Conservation (phyloP, 35 echinoderm and acorn worm genomes). For the Heliocidaris erythrogramma region DNA sequence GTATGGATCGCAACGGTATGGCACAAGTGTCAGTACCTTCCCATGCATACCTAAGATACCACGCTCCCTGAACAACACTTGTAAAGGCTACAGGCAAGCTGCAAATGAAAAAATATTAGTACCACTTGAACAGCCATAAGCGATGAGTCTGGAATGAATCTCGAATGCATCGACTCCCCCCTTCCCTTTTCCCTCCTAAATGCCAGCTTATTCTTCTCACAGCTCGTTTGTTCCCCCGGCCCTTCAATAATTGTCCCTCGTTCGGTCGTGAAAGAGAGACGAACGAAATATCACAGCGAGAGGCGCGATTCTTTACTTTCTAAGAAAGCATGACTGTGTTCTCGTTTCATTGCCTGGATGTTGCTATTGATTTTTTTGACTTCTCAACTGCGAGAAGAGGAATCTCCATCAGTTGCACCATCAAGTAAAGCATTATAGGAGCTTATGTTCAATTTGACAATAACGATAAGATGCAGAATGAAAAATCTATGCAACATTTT, state of each 20-base stretch:
- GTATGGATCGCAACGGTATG: not conserved
- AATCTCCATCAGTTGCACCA: not conserved
- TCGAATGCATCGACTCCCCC: not conserved
- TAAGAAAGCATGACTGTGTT: not conserved
- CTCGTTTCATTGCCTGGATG: not conserved
- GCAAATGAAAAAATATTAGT: constrained; percentile 15
- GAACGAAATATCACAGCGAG: not conserved
- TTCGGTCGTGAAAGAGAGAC: not conserved
- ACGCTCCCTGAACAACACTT: not conserved
- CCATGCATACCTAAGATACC: not conserved
- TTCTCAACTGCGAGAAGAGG: not conserved
- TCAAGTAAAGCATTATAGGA: not conserved
- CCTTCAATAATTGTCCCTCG: not conserved
- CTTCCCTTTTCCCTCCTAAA: not conserved
- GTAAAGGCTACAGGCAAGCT: not conserved
- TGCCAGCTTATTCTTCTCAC: constrained; percentile 15
- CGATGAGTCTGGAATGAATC: constrained; percentile 1
- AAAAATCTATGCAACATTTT: too few relatives aligned
- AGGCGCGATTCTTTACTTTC: not conserved
- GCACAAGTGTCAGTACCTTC: not conserved
- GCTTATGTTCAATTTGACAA: not conserved
- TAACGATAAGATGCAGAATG: too few relatives aligned
- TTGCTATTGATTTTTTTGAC: constrained; percentile 5
- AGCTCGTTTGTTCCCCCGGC: not conserved
- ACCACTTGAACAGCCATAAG: not conserved